These are phyloP conservation scores for Sarcophaga variegata DNA, from an alignment of 2,888 invertebrate species.

Conservation along the genomic window DNA sequence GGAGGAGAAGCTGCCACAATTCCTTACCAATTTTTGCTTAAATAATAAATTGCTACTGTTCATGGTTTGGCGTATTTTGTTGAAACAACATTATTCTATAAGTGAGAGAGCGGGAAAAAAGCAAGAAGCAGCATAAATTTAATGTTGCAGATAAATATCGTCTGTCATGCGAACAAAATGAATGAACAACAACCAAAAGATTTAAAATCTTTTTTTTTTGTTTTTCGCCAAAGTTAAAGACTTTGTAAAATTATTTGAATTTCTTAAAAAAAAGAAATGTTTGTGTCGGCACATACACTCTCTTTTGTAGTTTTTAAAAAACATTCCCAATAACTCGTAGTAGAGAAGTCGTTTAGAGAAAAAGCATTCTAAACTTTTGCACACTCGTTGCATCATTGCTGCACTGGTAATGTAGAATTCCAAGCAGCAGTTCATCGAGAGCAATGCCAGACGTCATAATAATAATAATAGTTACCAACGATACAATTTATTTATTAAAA, in stretches of 20 bases:
- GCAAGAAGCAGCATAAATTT: constrained; percentile 74
- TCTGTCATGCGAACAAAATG: constrained; percentile 72
- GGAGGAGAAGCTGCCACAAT: constrained; percentile 20
- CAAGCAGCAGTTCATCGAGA: too few relatives aligned
- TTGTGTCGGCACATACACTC: background rate
- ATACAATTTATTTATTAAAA: too few relatives aligned
- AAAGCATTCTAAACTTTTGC: too few relatives aligned
- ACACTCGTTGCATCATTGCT: too few relatives aligned
- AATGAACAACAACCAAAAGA: constrained; percentile 55
- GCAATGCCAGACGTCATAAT: too few relatives aligned
- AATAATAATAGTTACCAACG: too few relatives aligned
- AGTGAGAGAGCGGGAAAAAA: constrained; percentile 39
- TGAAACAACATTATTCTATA: background rate
- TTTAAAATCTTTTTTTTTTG: constrained; percentile 7
- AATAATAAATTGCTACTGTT: constrained; percentile 64
- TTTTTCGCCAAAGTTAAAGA: constrained; percentile 61
- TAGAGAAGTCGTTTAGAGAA: too few relatives aligned
- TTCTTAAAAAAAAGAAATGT: background rate
- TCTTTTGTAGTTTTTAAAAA: too few relatives aligned
- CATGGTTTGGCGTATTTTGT: constrained; percentile 31
- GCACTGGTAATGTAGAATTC: too few relatives aligned
- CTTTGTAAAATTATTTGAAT: constrained; percentile 60
- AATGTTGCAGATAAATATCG: constrained; percentile 78
- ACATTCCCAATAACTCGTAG: too few relatives aligned
- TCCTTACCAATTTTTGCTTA: constrained; percentile 30